Percentiles rank a stretch among this genome's conserved stretches.
Conservation (phyloP, 2,113 vertebrate species). For the Balaenoptera acutorostrata region DNA sequence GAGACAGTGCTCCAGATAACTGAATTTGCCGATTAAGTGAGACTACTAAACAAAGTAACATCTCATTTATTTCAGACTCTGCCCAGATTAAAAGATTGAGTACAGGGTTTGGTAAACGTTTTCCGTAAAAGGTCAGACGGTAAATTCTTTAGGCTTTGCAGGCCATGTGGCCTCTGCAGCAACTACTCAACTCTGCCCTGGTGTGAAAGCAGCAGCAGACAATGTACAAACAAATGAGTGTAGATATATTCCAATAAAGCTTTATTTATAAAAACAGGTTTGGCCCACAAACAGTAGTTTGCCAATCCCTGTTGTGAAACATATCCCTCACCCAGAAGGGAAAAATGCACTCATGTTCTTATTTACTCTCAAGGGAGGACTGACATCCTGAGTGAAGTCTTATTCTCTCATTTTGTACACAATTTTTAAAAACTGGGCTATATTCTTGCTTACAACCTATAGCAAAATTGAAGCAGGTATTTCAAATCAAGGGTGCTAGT, state of each 20-base stretch:
- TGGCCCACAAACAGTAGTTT: neutral
- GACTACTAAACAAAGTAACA: neutral
- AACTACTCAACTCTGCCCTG: neutral
- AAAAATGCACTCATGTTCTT: neutral
- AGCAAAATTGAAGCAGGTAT: neutral
- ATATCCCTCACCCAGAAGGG: neutral
- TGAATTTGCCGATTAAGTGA: neutral
- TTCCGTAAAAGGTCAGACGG: neutral
- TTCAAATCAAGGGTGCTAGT: neutral
- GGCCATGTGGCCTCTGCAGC: neutral
- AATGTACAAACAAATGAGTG: neutral
- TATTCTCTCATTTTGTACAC: neutral
- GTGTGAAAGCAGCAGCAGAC: neutral
- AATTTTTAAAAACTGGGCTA: neutral
- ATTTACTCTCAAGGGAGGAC: neutral
- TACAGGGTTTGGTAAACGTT: neutral
- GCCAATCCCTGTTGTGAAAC: neutral
- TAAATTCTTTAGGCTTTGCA: neutral
- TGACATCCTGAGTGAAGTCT: neutral
- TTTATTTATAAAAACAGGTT: slow-evolving; percentile 10
- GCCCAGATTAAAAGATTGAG: neutral
- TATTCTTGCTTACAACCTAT: neutral
- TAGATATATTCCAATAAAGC: neutral
- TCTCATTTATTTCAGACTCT: neutral
- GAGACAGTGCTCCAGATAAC: neutral